A percentile compares a stretch with the other conserved stretches of the same genome.
These are phyloP conservation scores for Caenorhabditis uteleia DNA, from an alignment of 2,888 invertebrate genomes.

Conservation along the genomic window DNA sequence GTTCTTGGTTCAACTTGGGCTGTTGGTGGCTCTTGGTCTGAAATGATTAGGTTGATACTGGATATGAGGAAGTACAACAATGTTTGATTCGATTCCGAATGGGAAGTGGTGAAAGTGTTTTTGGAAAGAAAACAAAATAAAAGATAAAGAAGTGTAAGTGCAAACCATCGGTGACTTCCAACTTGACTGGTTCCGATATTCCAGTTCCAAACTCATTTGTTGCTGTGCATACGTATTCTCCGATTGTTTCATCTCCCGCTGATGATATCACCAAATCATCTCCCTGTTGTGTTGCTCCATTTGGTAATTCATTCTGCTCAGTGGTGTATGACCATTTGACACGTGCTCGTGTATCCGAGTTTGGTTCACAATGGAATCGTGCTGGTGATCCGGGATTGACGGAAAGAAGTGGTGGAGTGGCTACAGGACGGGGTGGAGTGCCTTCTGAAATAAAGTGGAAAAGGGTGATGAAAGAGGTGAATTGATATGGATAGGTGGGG, in stretches of 20 bases:
- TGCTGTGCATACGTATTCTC: slow-evolving; percentile 65
- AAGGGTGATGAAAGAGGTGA: background rate
- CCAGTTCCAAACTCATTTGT: slow-evolving; percentile 64
- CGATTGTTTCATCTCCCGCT: slow-evolving; percentile 55
- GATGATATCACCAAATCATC: slow-evolving; percentile 60
- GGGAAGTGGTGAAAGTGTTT: background rate
- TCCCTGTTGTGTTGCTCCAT: slow-evolving; percentile 57
- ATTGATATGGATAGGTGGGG: slow-evolving; percentile 1
- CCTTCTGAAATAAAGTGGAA: slow-evolving; percentile 43
- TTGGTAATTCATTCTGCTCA: slow-evolving; percentile 54
- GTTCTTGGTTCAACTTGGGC: slow-evolving; percentile 66
- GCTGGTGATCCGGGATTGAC: slow-evolving; percentile 61
- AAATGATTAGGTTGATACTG: slow-evolving; percentile 7
- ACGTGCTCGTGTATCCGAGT: slow-evolving; percentile 59
- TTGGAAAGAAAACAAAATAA: background rate
- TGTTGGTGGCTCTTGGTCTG: slow-evolving; percentile 68
- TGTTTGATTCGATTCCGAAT: background rate
- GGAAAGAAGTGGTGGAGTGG: slow-evolving; percentile 60
- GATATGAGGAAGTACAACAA: background rate
- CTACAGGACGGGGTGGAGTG: slow-evolving; percentile 62
- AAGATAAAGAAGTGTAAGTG: background rate
- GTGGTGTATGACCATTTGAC: slow-evolving; percentile 58
- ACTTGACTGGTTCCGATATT: slow-evolving; percentile 57
- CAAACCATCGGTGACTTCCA: slow-evolving; percentile 64
- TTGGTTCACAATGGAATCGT: slow-evolving; percentile 64